Percentiles rank a stretch among this genome's conserved stretches.
Evolutionary conservation across 2,888 invertebrate genomes (phyloP).

Genomic region (Drosophila colorata): DNA sequence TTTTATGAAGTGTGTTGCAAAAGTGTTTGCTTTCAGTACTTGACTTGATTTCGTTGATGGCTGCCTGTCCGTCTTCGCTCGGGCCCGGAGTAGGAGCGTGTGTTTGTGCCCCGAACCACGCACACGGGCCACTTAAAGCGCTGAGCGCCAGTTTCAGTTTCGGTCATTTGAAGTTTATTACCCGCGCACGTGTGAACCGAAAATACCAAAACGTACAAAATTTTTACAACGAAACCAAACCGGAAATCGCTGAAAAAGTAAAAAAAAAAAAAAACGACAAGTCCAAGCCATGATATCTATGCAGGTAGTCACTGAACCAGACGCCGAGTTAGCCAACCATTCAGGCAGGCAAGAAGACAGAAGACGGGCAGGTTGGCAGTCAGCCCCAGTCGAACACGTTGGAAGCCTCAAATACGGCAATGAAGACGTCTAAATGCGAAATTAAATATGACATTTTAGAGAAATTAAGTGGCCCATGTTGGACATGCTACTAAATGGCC

Average conservation of each 20-base stretch:
- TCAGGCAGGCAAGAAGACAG: slow-evolving; percentile 4
- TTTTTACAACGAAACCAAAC: slow-evolving; percentile 76
- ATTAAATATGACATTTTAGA: slow-evolving; percentile 75
- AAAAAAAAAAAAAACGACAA: slow-evolving; percentile 3
- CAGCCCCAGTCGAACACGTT: slow-evolving; percentile 13
- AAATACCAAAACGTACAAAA: slow-evolving; percentile 75
- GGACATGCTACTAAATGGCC: slow-evolving; percentile 60
- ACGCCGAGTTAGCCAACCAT: slow-evolving; percentile 36
- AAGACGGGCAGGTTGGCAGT: neutral
- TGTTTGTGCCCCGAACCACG: slow-evolving; percentile 41
- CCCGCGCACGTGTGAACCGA: slow-evolving; percentile 81
- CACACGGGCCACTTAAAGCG: slow-evolving; percentile 61
- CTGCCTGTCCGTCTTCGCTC: slow-evolving; percentile 5
- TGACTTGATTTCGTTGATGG: slow-evolving; percentile 54
- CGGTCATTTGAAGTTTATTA: slow-evolving; percentile 77
- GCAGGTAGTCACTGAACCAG: slow-evolving; percentile 53
- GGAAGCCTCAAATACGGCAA: slow-evolving; percentile 58
- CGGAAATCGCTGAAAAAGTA: slow-evolving; percentile 65
- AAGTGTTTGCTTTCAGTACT: slow-evolving; percentile 72
- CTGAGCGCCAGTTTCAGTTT: slow-evolving; percentile 69
- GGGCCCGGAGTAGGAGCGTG: neutral
- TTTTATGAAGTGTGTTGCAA: slow-evolving; percentile 57
- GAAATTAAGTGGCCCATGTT: slow-evolving; percentile 64
- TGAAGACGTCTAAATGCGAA: slow-evolving; percentile 78
- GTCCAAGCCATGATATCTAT: slow-evolving; percentile 38